These are phyloP conservation scores for Myiozetetes cayanensis DNA, from an alignment of 2,113 vertebrate species.

Conservation along the genomic window DNA sequence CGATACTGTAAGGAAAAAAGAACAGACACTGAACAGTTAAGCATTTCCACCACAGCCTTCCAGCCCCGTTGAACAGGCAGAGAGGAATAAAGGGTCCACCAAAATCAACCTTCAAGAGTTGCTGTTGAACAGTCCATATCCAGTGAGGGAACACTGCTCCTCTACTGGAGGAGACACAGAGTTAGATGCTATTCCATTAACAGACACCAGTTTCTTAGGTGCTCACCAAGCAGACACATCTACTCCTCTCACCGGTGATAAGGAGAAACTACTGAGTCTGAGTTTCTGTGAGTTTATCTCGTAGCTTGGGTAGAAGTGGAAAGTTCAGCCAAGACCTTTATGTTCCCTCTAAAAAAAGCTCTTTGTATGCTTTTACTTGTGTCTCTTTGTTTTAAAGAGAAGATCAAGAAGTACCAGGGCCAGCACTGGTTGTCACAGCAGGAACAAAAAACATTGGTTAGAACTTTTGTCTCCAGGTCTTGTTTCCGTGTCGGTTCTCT, in stretches of 20 bases:
- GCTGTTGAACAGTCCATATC: not conserved
- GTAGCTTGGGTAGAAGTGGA: not conserved
- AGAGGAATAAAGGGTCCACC: not conserved
- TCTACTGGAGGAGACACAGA: not conserved
- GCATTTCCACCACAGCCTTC: not conserved
- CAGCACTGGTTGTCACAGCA: not conserved
- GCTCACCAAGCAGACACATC: not conserved
- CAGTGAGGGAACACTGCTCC: not conserved
- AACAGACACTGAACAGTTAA: not conserved
- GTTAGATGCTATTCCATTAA: not conserved
- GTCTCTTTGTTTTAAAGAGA: not conserved
- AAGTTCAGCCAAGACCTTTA: not conserved
- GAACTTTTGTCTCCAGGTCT: not conserved
- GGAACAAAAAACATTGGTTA: not conserved
- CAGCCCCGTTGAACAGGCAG: not conserved
- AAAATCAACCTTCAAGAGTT: not conserved
- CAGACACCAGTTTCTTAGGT: not conserved
- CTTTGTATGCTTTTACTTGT: not conserved
- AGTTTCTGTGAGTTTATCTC: not conserved
- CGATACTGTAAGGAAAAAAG: not conserved
- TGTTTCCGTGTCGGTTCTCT: not conserved
- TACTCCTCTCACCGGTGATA: not conserved
- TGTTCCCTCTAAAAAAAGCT: not conserved
- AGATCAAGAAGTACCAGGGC: not conserved
- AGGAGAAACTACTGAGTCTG: not conserved